Evolutionary conservation across 1,140 invertebrate genomes (phyloP), one percentile per base, ranked within the genome.

Genomic region (Akabosia matsudoensis): DNA sequence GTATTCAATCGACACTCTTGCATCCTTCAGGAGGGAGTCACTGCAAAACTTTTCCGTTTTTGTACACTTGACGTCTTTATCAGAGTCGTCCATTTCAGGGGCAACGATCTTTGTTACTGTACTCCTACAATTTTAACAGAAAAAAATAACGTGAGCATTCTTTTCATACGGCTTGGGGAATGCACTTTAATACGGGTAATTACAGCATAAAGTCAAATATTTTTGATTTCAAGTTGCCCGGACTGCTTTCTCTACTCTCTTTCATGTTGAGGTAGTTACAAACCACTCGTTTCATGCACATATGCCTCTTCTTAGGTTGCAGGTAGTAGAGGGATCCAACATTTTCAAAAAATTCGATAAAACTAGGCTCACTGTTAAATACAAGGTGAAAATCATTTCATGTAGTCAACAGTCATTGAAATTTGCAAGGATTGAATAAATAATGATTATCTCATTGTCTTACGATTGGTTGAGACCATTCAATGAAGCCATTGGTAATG

Each of bases 151-250:
- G 13, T 45, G 33, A 64, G 4, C 37, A 45, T 45, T 7, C 37
- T 45, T 18, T 45, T 7, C 37, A 45, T 45, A 45, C 18, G 37
- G 7, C 18, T 45, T 18, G 7, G 37, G 7, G 18, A 10, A 45
- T 45, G 37, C 18, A 45, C 37, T 45, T 18, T 7, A 10, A 45
- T 10, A 45, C 18, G 7, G 37, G 0, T 73, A 33, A 22, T 61
- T 78, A 80, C 79, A 80, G 51, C 79, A 80, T 80, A 33, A 80
- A 51, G 22, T 80, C 79, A 64, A 80, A 80, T 31, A 80, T 78
- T 24, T 56, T 71, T 0, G 77, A 72, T 45, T 73, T 70, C 1
- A 80, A 24, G 13, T 54, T 37, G 10, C 56, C 34, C 4, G 52
- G 64, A 72, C 4, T 72, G 0, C 51, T 51, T 28, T 77, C 77